A percentile compares a stretch with the other conserved stretches of the same genome.
Conservation (phyloP, 1,140 invertebrate genomes). For the Goniozus legneri region DNA sequence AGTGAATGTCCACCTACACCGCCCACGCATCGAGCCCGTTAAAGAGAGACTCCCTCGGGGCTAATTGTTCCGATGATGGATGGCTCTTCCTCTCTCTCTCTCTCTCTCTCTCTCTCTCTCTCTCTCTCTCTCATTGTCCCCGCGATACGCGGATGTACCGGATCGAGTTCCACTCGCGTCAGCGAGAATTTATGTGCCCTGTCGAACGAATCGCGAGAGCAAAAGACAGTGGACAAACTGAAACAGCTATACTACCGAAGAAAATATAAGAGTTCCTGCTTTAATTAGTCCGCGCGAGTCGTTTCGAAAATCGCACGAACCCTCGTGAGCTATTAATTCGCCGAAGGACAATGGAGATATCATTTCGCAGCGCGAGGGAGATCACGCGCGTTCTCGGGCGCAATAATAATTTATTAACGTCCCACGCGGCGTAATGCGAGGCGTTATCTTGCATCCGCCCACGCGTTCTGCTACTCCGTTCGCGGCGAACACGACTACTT, state of each 20-base stretch:
- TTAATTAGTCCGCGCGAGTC: too few relatives aligned
- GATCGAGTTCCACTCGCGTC: too few relatives aligned
- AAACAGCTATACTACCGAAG: too few relatives aligned
- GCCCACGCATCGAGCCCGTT: constrained; percentile 28
- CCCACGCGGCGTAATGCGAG: constrained; percentile 38
- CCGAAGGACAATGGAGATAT: constrained; percentile 41
- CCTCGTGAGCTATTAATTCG: constrained; percentile 34
- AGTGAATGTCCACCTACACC: constrained; percentile 23
- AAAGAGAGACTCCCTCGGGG: constrained; percentile 22
- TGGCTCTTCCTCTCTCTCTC: too few relatives aligned
- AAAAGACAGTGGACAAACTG: too few relatives aligned
- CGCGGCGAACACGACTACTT: neutral
- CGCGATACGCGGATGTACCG: too few relatives aligned
- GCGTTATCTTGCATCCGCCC: constrained; percentile 38
- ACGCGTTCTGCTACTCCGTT: constrained; percentile 33
- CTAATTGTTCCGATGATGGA: constrained; percentile 44
- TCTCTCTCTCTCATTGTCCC: too few relatives aligned
- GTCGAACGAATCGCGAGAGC: too few relatives aligned
- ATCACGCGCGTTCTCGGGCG: constrained; percentile 29
- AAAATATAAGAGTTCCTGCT: too few relatives aligned
- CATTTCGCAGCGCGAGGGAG: constrained; percentile 28
- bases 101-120: too few relatives aligned
- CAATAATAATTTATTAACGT: constrained; percentile 47
- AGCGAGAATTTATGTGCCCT: neutral
- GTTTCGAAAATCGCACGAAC: too few relatives aligned